Base-by-base conservation (phyloP, 2,797 vertebrate genomes). In the Pithecia hirsuta region DNA sequence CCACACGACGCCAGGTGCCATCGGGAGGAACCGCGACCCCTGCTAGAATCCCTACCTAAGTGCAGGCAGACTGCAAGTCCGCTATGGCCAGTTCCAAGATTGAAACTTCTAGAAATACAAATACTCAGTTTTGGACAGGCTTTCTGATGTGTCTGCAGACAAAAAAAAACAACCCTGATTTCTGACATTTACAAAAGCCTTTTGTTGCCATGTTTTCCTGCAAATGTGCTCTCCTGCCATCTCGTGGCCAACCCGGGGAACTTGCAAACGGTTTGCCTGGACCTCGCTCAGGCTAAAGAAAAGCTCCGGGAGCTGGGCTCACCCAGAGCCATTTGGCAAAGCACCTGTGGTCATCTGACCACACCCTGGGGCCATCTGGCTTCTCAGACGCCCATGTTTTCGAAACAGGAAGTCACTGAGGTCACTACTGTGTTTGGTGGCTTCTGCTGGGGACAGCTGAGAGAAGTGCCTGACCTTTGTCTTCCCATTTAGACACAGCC, bases 141-240 rank as follows among this genome's bases (percentile, higher is more conserved):
- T 87, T 94, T 79, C 44, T 26, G 76, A 80, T 57, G 11, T 17
- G 5, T 13, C 41, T 20, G 48, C 36, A n/a, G 28, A 19, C 52
- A 22, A 36, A 2, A 44, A 74, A 74, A 57, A 36, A 36, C 57
- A 19, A 48, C 52, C n/a, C 48, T 20, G 41, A 9, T 70, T 91
- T 86, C 48, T 72, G 70, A 87, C 64, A 7, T 46, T 76, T 41
- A 67, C 52, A n/a, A 61, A 91, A 89, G 30, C 26, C 55, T 76
- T 96, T 87, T 55, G 36, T 22, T 10, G 41, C 19, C 33, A 3
- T 50, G 26, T 15, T 70, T 78, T 33, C 30, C 22, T 26, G 59
- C 57, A 24, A 2, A 4, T 30, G 89, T 89, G 33, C 91, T 96
- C 70, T 52, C 85, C 85, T 55, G 97, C 96, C 96, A 91, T 30